Evolutionary conservation across 1,140 invertebrate genomes (phyloP), one percentile per base, ranked within the genome.

Genomic region (Belonocnema kinseyi): DNA sequence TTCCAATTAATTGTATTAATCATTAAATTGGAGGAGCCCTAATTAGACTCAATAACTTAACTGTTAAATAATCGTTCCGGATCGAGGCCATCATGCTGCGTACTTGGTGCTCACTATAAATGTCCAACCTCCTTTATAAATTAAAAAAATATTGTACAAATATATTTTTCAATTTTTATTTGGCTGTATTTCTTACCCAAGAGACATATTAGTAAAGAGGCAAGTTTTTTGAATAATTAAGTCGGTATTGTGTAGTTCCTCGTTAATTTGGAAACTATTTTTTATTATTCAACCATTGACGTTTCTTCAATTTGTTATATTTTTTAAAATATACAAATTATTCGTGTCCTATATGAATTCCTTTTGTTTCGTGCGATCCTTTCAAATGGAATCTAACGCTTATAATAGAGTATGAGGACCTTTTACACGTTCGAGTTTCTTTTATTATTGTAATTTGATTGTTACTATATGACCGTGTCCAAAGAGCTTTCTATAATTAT

Each of bases 1-100:
- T 91, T 90, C 85, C 88, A 87, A 90, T 91, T 89, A 91, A 91
- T 91, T 91, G 89, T 90, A 91, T 91, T 91, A 91, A 91, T 90
- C 85, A 86, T 90, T 86, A 90, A 91, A 91, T 90, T 91, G 90
- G 84, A 88, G 88, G 85, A 88, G 87, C 86, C 87, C 88, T 90
- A 90, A 91, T 91, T 91, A 91, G 83, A 89, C 85, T 87, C 89
- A 90, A 91, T 91, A 90, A 91, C 87, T 90, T 88, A 90, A 91
- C 90, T 88, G 90, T 91, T 89, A 91, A 91, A 91, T 91, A 91
- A 91, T 91, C 86, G 88, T 85, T 86, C 83, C 80, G 86, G 89
- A 91, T 91, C 90, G 89, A 90, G 90, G 90, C 88, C 90, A 88
- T 86, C 85, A 82, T 85, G 79, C 83, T 80, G 73, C 77, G 80